These are phyloP conservation scores for Melangyna quadrimaculata DNA, from an alignment of 2,888 invertebrate species.

Conservation along the genomic window DNA sequence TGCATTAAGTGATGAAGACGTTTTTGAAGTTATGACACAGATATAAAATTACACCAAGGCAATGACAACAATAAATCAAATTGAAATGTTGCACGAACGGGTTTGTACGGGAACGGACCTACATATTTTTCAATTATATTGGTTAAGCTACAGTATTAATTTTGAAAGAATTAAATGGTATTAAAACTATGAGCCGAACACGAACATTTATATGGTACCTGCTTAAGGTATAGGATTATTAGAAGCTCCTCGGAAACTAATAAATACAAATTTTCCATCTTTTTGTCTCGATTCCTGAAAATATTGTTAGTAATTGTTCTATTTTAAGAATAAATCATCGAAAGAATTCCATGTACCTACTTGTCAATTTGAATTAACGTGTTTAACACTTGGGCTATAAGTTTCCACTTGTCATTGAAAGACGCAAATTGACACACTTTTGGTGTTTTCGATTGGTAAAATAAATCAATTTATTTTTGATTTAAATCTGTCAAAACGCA, in stretches of 20 bases:
- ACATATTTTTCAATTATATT: neutral
- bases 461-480: too few relatives aligned
- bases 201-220: conserved; percentile 25
- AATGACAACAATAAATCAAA: too few relatives aligned
- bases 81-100: too few relatives aligned
- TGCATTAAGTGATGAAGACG: too few relatives aligned
- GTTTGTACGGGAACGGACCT: conserved; percentile 10
- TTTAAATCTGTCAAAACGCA: too few relatives aligned
- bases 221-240: neutral
- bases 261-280: neutral
- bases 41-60: too few relatives aligned
- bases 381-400: too few relatives aligned
- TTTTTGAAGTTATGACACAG: too few relatives aligned
- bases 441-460: too few relatives aligned
- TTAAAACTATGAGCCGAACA: conserved; percentile 1
- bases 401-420: too few relatives aligned
- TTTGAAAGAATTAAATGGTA: neutral
- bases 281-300: neutral
- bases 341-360: neutral
- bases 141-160: neutral
- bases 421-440: too few relatives aligned
- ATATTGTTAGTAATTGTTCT: conserved; percentile 25
- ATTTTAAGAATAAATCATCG: neutral
- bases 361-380: neutral
- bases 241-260: neutral